A percentile compares a stretch with the other conserved stretches of the same genome.
Evolutionary conservation across 2,888 invertebrate genomes (phyloP).

Genomic region (Noctua janthina): DNA sequence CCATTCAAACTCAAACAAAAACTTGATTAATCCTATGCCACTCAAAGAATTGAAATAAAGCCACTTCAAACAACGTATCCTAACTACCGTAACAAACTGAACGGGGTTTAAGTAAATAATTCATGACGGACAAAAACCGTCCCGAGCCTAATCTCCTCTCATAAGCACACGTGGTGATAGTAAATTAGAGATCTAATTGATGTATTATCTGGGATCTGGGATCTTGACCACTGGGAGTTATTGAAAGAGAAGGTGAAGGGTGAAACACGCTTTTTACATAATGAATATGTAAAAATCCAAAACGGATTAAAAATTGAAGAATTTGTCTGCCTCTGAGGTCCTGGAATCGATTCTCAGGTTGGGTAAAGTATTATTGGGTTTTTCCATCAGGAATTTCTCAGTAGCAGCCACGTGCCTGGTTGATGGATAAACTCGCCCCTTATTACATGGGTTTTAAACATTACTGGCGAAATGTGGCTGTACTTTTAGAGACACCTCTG

Average conservation of each 20-base stretch:
- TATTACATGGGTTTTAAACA: no score
- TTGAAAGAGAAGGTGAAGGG: constrained; percentile 30
- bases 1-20: constrained; percentile 28
- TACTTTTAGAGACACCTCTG: no score
- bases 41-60: constrained; percentile 57
- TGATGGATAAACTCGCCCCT: no score
- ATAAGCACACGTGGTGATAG: constrained; percentile 56
- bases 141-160: constrained; percentile 56
- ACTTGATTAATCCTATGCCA: constrained; percentile 36
- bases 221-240: constrained; percentile 30
- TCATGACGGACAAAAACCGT: constrained; percentile 61
- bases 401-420: no score
- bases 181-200: constrained; percentile 69
- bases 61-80: constrained; percentile 39
- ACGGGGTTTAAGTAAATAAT: constrained; percentile 59
- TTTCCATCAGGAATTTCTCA: no score
- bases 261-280: constrained; percentile 13
- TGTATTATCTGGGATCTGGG: constrained; percentile 65
- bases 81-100: constrained; percentile 44
- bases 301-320: neutral
- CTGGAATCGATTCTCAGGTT: no score
- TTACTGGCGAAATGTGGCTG: no score
- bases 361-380: no score
- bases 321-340: no score
- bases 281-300: constrained; percentile 6